Evolutionary conservation across 2,797 vertebrate species (phyloP).

Genomic region (Crypturellus tataupa): DNA sequence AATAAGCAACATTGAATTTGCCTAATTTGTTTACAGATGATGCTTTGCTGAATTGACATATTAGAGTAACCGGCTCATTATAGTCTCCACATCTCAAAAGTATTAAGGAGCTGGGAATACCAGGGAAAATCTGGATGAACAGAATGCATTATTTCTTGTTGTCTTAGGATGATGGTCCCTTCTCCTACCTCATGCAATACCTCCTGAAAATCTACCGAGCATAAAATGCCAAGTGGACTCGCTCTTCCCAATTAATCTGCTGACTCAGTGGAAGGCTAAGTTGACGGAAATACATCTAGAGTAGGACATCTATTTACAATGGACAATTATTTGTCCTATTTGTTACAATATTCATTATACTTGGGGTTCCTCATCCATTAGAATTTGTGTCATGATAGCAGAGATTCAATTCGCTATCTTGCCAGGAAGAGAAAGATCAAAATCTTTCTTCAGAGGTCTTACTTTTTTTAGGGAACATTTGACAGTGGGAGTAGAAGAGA

Average conservation of each 20-base stretch:
- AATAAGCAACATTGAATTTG: constrained; percentile 52
- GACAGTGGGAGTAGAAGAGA: background rate
- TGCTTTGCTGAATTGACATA: constrained; percentile 1
- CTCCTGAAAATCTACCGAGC: background rate
- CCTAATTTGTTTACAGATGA: constrained; percentile 67
- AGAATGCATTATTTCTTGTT: background rate
- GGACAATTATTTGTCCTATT: background rate
- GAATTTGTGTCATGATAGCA: background rate
- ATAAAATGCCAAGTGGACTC: background rate
- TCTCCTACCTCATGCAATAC: background rate
- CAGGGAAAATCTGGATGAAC: background rate
- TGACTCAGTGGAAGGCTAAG: background rate
- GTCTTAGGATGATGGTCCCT: background rate
- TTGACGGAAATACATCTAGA: background rate
- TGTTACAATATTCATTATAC: background rate
- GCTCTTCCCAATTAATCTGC: background rate
- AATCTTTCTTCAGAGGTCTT: background rate
- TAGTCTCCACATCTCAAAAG: background rate
- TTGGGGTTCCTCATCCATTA: background rate
- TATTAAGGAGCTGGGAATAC: background rate
- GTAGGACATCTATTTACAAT: background rate
- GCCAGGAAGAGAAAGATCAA: background rate
- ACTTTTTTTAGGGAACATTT: background rate
- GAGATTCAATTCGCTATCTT: accelerated
- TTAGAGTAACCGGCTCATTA: background rate